Evolutionary conservation across 2,113 vertebrate genomes (phyloP).

Genomic region (Salvelinus alpinus): DNA sequence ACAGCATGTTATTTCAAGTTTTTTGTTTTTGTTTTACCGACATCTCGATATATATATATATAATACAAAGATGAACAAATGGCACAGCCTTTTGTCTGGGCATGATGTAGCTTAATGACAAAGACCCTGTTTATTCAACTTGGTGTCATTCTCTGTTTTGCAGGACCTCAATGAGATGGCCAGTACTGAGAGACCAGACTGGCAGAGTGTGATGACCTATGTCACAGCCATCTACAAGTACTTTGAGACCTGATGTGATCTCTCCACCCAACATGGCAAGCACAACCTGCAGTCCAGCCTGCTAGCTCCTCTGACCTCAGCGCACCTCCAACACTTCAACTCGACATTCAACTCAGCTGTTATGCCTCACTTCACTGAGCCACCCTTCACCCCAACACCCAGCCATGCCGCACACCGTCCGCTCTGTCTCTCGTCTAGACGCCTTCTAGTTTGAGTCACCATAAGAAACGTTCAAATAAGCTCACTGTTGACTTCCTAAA

Average conservation of each 20-base stretch:
- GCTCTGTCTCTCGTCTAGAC: background rate
- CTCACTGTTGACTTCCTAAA: background rate
- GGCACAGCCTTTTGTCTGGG: too few relatives aligned
- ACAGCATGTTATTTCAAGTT: too few relatives aligned
- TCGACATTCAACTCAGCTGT: conserved; percentile 32
- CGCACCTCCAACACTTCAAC: conserved; percentile 17
- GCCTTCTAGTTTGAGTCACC: background rate
- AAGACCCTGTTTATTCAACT: too few relatives aligned
- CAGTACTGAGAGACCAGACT: conserved; percentile 90
- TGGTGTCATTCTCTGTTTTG: conserved; percentile 7
- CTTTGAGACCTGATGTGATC: conserved; percentile 89
- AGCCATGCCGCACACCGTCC: conserved; percentile 25
- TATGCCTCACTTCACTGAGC: conserved; percentile 31
- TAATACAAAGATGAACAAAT: too few relatives aligned
- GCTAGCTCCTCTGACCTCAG: conserved; percentile 21
- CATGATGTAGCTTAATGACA: too few relatives aligned
- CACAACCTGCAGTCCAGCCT: conserved; percentile 32
- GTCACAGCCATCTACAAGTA: conserved; percentile 98
- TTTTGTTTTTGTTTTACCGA: too few relatives aligned
- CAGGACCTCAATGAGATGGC: conserved; percentile 98
- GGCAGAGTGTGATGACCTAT: conserved; percentile 96
- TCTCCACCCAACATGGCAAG: conserved; percentile 20
- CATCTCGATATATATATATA: too few relatives aligned
- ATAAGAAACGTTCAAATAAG: background rate
- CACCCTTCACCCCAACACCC: conserved; percentile 14